Percentiles rank a stretch among this genome's conserved stretches.
Conservation (phyloP, 1,140 invertebrate genomes). For the Zaprionus tsacasi region DNA sequence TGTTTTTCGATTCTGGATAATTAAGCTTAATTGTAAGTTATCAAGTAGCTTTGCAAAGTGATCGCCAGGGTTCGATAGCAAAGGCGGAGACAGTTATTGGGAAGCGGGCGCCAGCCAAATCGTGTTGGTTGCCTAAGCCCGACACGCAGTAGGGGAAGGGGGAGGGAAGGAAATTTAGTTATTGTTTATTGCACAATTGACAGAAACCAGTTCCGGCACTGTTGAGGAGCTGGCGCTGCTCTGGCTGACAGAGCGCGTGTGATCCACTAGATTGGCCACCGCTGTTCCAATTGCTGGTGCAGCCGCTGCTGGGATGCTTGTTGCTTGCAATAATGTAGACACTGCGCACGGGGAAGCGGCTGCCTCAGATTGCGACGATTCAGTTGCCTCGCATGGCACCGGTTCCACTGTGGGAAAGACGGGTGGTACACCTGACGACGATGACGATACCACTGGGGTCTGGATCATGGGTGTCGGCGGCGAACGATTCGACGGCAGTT, state of each 20-base stretch:
- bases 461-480: slow-evolving; percentile 88
- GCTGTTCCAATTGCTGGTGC: background rate
- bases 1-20: slow-evolving; percentile 1
- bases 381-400: slow-evolving; percentile 63
- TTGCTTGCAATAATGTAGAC: background rate
- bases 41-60: slow-evolving; percentile 5
- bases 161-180: slow-evolving; percentile 41
- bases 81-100: no score
- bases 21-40: slow-evolving; percentile 15
- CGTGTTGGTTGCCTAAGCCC: no score
- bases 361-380: background rate
- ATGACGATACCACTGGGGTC: slow-evolving; percentile 85
- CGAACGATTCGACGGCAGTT: slow-evolving; percentile 85
- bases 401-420: slow-evolving; percentile 74
- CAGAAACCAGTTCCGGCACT: slow-evolving; percentile 75
- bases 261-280: slow-evolving; percentile 81
- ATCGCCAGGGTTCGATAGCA: background rate
- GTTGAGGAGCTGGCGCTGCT: slow-evolving; percentile 75
- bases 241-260: slow-evolving; percentile 88
- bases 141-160: background rate
- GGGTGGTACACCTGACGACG: slow-evolving; percentile 46
- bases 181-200: slow-evolving; percentile 77
- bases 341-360: background rate
- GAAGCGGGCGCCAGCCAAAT: no score
- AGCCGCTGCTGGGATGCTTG: background rate